Base-by-base conservation (phyloP, 2,797 vertebrate species). In the Tragelaphus eurycerus region DNA sequence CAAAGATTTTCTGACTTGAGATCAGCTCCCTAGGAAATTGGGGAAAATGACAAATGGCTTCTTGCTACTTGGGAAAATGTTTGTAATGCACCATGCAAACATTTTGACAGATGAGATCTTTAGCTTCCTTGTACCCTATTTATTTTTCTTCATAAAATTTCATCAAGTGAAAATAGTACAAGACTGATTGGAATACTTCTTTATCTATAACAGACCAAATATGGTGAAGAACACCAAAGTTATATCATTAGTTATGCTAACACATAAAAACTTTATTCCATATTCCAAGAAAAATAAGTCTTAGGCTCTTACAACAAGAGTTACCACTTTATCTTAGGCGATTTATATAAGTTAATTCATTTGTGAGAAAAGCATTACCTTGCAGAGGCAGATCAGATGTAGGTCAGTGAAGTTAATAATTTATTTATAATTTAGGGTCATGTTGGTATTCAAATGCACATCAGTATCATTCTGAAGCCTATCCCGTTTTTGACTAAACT, bases 21-120 rank as follows among this genome's bases (percentile, higher is more conserved):
- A 90, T 79, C 62, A 84, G 79, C 84, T 93, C 84, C 29, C 85
- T 79, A 62, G 96, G 94, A 97, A 93, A 92, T 43, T 60, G 86
- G 78, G 46, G 52, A 86, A 96, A 95, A 96, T 97, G 97, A 98
- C 38, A 0, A 97, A 98, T 90, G 84, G 78, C 84, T 97, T 96
- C 94, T 96, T 71, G 64, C 91, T 86, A 94, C 82, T 97, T 96
- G 89, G 96, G 91, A 96, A 97, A 96, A 97, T 89, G 97, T 97
- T 97, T 96, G 88, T 86, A 71, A 93, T 92, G 83, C 78, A 81
- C 93, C 96, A 90, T 38, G n/a, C 89, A 97, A 98, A 98, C 97
- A 95, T 98, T 98, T 97, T 97, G 93, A 97, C 98, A 98, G 97
- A 97, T 96, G 97, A 98, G 89, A 81, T 86, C 87, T 59, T 97